These are phyloP conservation scores for Mamestra configurata DNA, from an alignment of 1,140 invertebrate genomes.

Conservation along the genomic window DNA sequence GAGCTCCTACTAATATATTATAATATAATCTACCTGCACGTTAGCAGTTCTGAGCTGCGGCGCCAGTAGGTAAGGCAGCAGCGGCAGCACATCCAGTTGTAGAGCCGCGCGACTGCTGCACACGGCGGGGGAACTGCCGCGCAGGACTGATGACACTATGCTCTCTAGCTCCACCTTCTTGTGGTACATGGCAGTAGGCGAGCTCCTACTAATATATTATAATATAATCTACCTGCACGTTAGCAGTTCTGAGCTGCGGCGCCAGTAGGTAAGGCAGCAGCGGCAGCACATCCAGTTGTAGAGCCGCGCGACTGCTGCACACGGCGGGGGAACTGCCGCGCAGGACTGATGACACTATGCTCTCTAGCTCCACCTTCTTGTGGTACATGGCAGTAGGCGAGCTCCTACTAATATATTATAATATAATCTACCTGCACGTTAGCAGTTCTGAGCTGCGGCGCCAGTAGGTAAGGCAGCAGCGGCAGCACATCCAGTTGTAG, in stretches of 20 bases:
- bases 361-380: no score
- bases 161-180: no score
- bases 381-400: no score
- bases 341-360: conserved; percentile 77
- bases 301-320: conserved; percentile 87
- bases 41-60: conserved; percentile 94
- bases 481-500: conserved; percentile 93
- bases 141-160: conserved; percentile 80
- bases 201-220: neutral
- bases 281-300: conserved; percentile 93
- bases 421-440: conserved; percentile 84
- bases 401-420: neutral
- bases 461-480: conserved; percentile 92
- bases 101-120: conserved; percentile 88
- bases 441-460: conserved; percentile 93
- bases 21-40: conserved; percentile 76
- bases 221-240: conserved; percentile 80
- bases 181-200: no score
- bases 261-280: conserved; percentile 92
- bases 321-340: conserved; percentile 90
- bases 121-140: conserved; percentile 90
- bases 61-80: conserved; percentile 92
- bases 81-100: conserved; percentile 92
- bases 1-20: neutral
- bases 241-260: conserved; percentile 93